These are phyloP conservation scores for Picathartes gymnocephalus DNA, from an alignment of 2,113 vertebrate species.

Conservation along the genomic window DNA sequence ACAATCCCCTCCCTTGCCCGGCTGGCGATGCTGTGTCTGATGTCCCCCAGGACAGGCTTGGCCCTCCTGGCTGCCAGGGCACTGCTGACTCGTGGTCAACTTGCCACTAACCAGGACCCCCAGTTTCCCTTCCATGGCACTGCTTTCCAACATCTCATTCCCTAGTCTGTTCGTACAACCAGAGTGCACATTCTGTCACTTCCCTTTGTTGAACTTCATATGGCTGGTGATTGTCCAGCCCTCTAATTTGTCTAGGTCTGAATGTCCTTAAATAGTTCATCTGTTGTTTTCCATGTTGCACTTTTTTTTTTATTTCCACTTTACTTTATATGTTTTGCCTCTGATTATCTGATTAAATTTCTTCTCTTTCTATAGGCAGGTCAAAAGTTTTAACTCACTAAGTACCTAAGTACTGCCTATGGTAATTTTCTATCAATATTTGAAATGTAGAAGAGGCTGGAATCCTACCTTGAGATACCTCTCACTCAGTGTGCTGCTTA, in stretches of 20 bases:
- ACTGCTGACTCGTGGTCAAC: background rate
- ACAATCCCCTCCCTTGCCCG: background rate
- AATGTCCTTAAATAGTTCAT: background rate
- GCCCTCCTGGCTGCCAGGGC: background rate
- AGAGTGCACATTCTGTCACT: background rate
- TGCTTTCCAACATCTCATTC: background rate
- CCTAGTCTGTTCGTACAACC: background rate
- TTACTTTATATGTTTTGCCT: background rate
- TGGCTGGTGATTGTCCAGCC: background rate
- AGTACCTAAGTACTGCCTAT: background rate
- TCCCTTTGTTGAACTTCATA: background rate
- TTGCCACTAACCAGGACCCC: rapidly evolving
- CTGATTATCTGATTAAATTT: background rate
- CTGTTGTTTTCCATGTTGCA: background rate
- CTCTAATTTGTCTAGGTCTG: background rate
- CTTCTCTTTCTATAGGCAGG: background rate
- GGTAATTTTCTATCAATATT: background rate
- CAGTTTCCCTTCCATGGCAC: rapidly evolving
- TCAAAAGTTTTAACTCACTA: background rate
- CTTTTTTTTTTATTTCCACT: background rate
- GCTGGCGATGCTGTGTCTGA: background rate
- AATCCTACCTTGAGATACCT: background rate
- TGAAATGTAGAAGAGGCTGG: background rate
- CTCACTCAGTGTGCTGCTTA: background rate
- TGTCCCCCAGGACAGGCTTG: rapidly evolving